These are phyloP conservation scores for Enteromius treurensis DNA, from an alignment of 2,797 vertebrate genomes.

Conservation along the genomic window DNA sequence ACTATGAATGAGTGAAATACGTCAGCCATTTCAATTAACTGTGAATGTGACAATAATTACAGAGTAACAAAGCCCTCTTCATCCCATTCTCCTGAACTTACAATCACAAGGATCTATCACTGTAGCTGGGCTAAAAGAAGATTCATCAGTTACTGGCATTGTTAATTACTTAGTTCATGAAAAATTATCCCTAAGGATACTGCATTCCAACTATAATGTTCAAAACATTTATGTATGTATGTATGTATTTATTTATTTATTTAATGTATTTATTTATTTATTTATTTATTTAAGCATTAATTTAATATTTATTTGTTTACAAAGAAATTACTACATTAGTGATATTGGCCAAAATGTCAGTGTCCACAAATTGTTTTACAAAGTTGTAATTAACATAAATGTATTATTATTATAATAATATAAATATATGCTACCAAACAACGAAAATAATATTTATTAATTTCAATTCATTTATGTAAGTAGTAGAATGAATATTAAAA, in stretches of 20 bases:
- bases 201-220: not conserved
- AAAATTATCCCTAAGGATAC: not conserved
- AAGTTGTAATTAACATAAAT: not conserved
- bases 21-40: constrained; percentile 24
- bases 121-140: not conserved
- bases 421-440: not conserved
- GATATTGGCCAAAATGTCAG: no score
- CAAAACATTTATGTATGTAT: no score
- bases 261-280: no score
- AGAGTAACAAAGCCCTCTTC: constrained; percentile 4
- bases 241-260: no score
- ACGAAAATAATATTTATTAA: not conserved
- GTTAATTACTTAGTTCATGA: constrained; percentile 6
- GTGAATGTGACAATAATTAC: constrained; percentile 19
- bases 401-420: not conserved
- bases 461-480: not conserved
- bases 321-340: not conserved
- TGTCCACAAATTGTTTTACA: not conserved
- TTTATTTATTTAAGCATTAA: not conserved
- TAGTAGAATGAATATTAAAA: not conserved
- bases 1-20: constrained; percentile 12
- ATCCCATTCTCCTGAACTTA: not conserved
- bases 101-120: constrained; percentile 1
- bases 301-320: not conserved
- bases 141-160: not conserved